A percentile compares a stretch with the other conserved stretches of the same genome.
phyloP scores from a whole-genome alignment of 2,888 invertebrate genomes.

The Hyles lineata region DNA sequence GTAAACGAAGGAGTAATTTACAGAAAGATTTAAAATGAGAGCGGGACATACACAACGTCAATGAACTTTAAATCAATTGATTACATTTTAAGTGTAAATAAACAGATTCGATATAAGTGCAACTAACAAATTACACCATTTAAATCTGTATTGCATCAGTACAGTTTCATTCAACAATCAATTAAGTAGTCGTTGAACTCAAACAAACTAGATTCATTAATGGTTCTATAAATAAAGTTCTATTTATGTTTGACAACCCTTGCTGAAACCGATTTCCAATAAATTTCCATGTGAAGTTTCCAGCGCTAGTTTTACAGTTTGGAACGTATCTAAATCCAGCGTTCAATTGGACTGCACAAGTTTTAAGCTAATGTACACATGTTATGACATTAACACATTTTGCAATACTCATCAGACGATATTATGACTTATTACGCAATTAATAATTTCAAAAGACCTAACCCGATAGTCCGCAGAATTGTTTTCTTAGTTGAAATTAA shows the following conservation, averaged over 20 bases:
- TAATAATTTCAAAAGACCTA: neutral
- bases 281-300: neutral
- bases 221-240: neutral
- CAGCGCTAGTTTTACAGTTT: neutral
- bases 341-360: neutral
- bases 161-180: neutral
- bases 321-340: neutral
- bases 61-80: neutral
- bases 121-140: neutral
- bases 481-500: too few species aligned
- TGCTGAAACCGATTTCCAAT: neutral
- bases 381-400: conserved; percentile 10
- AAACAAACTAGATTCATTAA: neutral
- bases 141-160: neutral
- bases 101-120: neutral
- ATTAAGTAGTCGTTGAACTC: neutral
- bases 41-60: neutral
- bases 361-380: neutral
- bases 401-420: neutral
- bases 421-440: conserved; percentile 7
- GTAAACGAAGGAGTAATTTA: neutral
- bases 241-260: neutral
- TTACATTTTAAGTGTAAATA: neutral
- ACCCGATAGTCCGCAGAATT: neutral
- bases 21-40: neutral